phyloP scores from a whole-genome alignment of 2,113 vertebrate species.

The Scopus umbretta region DNA sequence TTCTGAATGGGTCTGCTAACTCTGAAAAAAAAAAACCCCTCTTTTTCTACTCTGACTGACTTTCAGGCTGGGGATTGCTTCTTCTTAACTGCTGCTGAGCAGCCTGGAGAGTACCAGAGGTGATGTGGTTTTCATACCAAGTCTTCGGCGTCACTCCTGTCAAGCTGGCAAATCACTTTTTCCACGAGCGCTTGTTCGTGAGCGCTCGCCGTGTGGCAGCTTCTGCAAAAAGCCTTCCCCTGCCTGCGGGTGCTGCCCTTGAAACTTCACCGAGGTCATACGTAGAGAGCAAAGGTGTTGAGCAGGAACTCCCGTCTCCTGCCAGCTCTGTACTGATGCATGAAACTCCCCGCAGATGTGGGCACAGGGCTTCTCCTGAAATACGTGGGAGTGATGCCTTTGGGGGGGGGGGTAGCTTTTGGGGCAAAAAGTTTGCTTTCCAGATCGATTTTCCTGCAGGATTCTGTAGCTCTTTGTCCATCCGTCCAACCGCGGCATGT shows the following conservation, averaged over 20 bases:
- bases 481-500: accelerated
- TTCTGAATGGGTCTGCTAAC: background rate
- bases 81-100: background rate
- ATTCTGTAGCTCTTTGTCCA: background rate
- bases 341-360: background rate
- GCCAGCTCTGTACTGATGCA: too few relatives aligned
- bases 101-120: background rate
- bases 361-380: background rate
- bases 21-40: background rate
- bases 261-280: background rate
- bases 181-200: accelerated
- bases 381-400: accelerated
- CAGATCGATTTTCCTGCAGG: background rate
- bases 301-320: background rate
- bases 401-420: background rate
- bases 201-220: background rate
- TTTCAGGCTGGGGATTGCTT: background rate
- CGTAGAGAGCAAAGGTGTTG: background rate
- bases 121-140: background rate
- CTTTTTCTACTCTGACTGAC: accelerated
- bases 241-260: background rate
- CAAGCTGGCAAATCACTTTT: background rate
- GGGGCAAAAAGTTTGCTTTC: background rate
- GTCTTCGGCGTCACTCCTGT: background rate
- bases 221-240: background rate